Evolutionary conservation across 2,113 vertebrate genomes (phyloP), one percentile per base, ranked within the genome.

Genomic region (Scortum barcoo): DNA sequence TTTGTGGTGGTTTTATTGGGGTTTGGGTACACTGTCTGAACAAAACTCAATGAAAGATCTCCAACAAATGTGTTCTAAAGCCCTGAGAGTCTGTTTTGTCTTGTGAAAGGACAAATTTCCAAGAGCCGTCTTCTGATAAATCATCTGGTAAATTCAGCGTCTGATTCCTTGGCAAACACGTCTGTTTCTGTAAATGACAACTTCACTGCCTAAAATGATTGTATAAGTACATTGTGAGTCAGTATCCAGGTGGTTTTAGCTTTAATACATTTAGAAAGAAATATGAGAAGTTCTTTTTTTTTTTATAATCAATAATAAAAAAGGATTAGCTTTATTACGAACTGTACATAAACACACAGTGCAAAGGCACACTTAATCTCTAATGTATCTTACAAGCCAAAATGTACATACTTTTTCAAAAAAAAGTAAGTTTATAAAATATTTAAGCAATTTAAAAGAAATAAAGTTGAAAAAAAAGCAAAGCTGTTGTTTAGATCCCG

Each of bases 321-420:
- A 95, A 95, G 51, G 84, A 93, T 94, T 88, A 91, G 86, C 91
- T 95, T 95, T 95, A 95, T 94, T 95, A 95, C 80, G 83, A 95
- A 95, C 94, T 95, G 94, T 95, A 95, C 95, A 95, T 91, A 93
- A 93, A 94, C 91, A 93, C 88, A 93, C 88, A 86, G 93, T 94
- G 94, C 94, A 94, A 95, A 92, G 90, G 93, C 93, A 93, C 91
- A 89, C 87, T 80, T 91, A 61, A 82, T 89, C 89, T 93, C 90
- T 93, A 93, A 85, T 73, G 69, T 94, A 92, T 92, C 86, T 88
- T 92, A 95, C 89, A 92, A 92, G 88, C 91, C 92, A 92, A 94
- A 95, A 95, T 95, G 90, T 95, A 96, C 94, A 94, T 84, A 92
- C 77, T 85, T 91, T 77, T 86, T 86, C 73, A 87, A 87, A 81